Base-by-base conservation (phyloP, 2,888 invertebrate species). In the Abscondita cerata region DNA sequence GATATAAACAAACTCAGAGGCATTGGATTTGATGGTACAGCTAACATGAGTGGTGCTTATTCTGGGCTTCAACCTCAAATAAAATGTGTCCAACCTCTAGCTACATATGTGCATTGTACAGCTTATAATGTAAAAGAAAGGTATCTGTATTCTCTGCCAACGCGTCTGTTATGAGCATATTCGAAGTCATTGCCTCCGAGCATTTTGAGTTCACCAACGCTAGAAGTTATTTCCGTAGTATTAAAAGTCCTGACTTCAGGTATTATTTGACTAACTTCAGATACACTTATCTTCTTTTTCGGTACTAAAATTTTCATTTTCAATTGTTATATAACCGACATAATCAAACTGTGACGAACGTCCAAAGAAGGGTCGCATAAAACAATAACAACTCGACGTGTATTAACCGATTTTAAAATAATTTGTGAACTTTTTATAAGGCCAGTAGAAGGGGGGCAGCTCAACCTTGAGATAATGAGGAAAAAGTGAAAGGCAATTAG, bases 271-370 rank as follows among this genome's bases (percentile, higher is more conserved):
- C n/a, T n/a, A n/a, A n/a, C n/a, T n/a, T n/a, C n/a, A n/a, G n/a
- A n/a, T n/a, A n/a, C n/a, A n/a, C n/a, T n/a, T 53, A 57, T 66
- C 16, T 66, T 68, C 15, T 65, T 68, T 1, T 69, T 65, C 13
- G 71, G 70, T 12, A 73, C 64, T 54, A 80, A 83, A 73, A 85
- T 82, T 73, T 84, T 85, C 63, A 86, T 79, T 76, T 86, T 87
- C 0, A 85, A 83, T 72, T 88, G 86, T 64, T 89, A 87, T n/a
- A 88, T 81, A 2, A 83, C 83, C 2, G 85, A 84, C 59, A 83
- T 80, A 54, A 89, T 83, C 0, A 83, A 73, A 0, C 83, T 76
- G 74, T 87, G 80, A 46, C 82, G 76, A 50, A 78, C 65, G 59
- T 79, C 76, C 16, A 86, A 76, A 25, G 76, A 77, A 4, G 84